These are phyloP conservation scores for Rhizomys pruinosus DNA, from an alignment of 2,113 vertebrate species.

Conservation along the genomic window DNA sequence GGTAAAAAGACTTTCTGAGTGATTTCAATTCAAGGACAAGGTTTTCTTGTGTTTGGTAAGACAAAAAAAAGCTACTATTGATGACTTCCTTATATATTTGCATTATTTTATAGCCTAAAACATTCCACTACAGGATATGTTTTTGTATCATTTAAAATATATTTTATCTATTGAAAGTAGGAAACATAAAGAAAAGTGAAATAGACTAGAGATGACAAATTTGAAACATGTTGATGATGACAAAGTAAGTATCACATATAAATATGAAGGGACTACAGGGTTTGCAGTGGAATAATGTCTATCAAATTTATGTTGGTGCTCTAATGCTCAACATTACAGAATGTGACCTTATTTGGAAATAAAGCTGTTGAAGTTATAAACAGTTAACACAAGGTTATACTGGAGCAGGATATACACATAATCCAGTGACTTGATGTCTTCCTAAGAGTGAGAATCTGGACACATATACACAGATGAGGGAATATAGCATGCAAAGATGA, in stretches of 20 bases:
- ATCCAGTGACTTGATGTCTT: background rate
- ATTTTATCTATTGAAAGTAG: conserved; percentile 27
- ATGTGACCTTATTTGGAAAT: background rate
- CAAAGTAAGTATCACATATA: background rate
- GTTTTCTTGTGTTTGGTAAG: conserved; percentile 10
- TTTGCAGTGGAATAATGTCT: background rate
- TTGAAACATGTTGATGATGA: background rate
- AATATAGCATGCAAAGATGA: background rate
- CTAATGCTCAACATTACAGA: background rate
- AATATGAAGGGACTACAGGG: background rate
- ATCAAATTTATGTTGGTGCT: background rate
- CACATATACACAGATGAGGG: background rate
- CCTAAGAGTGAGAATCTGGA: background rate
- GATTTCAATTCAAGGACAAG: background rate
- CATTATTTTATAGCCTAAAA: conserved; percentile 33
- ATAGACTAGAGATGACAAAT: background rate
- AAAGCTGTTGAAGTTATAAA: background rate
- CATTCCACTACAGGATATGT: background rate
- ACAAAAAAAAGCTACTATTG: background rate
- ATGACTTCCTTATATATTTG: background rate
- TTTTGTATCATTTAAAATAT: background rate
- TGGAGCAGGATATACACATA: background rate
- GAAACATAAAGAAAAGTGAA: background rate
- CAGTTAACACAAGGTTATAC: background rate
- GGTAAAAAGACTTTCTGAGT: background rate